Base-by-base conservation (phyloP, 1,140 invertebrate genomes). In the Drosophila albomicans region DNA sequence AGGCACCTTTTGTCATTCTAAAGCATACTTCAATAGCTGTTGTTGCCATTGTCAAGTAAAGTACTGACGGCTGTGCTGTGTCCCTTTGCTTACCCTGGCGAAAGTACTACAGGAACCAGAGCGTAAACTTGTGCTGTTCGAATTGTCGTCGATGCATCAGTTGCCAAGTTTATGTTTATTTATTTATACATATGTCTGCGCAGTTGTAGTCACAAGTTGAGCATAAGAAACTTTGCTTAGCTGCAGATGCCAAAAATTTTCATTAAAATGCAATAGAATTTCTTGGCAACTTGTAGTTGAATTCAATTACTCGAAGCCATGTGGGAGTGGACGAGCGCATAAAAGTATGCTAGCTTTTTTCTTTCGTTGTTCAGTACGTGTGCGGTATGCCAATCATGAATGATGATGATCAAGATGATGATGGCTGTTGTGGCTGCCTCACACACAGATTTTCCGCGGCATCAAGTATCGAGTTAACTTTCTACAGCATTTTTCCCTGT, bases 181-280 rank as follows among this genome's bases (percentile, higher is more conserved):
- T 43, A 43, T 49, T 64, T 28, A 41, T 38, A 64, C 16, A 51
- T 43, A 30, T 13, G 52, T 52, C 52, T 25, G 20, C 10, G 38
- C 2, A 45, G 25, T 52, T n/a, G 38, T 1, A 45, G 25, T 52
- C 10, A 45, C 3, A 43, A 30, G 8, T 70, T 38, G 41, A 48
- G 6, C 49, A 63, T 43, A 10, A 5, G 15, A 15, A 70, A 28
- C 38, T 56, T 63, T 25, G 28, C 59, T 38, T 54, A 16, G 15
- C 10, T 52, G 68, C 41, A 57, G 15, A 15, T 45, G 35, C 35
- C 46, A 51, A 59, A 72, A 45, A 43, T 66, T 25, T 66, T 66
- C 52, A 66, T 72, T 72, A 72, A 59, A 59, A 52, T 65, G 70
- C 63, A 66, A 52, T 73, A 46, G 54, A 52, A 51, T 64, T 63